These are phyloP conservation scores for Calameuta pallipes DNA, from an alignment of 2,888 invertebrate genomes.

Conservation along the genomic window DNA sequence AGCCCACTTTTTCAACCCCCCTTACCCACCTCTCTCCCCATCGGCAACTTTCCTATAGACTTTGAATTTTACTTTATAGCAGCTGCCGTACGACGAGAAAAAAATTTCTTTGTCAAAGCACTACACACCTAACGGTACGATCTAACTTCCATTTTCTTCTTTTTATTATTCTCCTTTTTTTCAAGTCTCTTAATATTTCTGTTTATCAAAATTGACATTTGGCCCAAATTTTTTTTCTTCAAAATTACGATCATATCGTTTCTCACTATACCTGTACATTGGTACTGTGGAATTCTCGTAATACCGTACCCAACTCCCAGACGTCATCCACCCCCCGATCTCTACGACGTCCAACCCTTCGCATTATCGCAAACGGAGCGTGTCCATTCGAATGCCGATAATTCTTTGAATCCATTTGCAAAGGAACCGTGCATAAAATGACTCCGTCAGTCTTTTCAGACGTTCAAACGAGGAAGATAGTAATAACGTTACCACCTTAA, in stretches of 20 bases:
- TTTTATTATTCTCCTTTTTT: neutral
- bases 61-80: neutral
- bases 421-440: neutral
- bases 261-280: neutral
- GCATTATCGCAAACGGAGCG: neutral
- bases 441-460: neutral
- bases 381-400: neutral
- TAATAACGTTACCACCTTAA: neutral
- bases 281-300: neutral
- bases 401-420: neutral
- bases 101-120: neutral
- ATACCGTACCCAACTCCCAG: neutral
- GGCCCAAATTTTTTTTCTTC: neutral
- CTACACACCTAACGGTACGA: neutral
- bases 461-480: neutral
- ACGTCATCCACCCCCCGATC: neutral
- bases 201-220: neutral
- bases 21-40: too few relatives aligned
- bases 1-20: neutral
- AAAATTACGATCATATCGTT: neutral
- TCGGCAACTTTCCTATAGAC: neutral
- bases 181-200: too few relatives aligned
- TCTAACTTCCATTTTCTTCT: neutral
- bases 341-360: neutral
- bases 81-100: neutral